phyloP scores from a whole-genome alignment of 1,140 invertebrate genomes.

The Copidosoma floridanum region DNA sequence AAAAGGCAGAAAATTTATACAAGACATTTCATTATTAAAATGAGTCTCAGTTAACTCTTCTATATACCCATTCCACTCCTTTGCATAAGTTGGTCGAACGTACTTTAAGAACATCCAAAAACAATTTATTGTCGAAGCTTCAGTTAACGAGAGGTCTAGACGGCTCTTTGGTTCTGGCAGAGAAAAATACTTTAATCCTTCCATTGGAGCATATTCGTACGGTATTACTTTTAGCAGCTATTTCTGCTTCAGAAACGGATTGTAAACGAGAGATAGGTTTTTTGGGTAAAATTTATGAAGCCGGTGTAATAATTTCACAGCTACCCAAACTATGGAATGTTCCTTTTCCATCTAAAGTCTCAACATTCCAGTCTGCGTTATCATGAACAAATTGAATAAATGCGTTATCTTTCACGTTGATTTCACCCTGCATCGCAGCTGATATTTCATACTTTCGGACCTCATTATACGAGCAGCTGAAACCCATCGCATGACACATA shows the following conservation, averaged over 20 bases:
- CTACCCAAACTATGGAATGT: conserved; percentile 33
- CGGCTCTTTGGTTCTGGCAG: no score
- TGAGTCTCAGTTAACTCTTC: conserved; percentile 29
- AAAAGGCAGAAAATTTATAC: conserved; percentile 28
- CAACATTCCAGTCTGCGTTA: conserved; percentile 29
- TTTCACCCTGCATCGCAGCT: neutral
- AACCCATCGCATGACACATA: neutral
- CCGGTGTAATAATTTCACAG: conserved; percentile 25
- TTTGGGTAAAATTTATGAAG: neutral
- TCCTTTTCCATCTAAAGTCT: conserved; percentile 25
- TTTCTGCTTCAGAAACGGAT: neutral
- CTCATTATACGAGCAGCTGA: neutral
- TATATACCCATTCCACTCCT: conserved; percentile 42
- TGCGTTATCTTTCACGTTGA: conserved; percentile 2
- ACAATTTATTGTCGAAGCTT: neutral
- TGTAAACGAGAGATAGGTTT: neutral
- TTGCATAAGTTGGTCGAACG: conserved; percentile 7
- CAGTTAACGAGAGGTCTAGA: no score
- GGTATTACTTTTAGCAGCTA: neutral
- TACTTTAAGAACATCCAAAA: neutral
- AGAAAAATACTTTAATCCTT: conserved; percentile 1
- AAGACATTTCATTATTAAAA: conserved; percentile 20
- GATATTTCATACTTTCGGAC: neutral
- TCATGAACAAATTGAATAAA: neutral
- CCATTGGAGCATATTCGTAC: neutral